Evolutionary conservation across 2,797 vertebrate species (phyloP).

Genomic region (Thamnophis elegans): DNA sequence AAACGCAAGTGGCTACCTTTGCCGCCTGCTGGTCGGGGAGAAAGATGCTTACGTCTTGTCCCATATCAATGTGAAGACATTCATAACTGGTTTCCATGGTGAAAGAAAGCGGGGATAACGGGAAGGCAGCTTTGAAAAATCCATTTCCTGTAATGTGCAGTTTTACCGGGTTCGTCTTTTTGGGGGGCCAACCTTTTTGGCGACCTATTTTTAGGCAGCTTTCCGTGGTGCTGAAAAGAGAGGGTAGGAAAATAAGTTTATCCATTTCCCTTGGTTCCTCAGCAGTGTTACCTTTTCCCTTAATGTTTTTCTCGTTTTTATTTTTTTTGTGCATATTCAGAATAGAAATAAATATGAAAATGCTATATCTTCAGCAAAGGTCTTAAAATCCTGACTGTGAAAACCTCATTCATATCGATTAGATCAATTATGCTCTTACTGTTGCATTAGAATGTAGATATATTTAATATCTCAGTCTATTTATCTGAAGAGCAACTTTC

Average conservation of each 20-base stretch:
- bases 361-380: no score
- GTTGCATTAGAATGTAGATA: neutral
- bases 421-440: neutral
- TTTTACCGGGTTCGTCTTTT: neutral
- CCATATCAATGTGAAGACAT: neutral
- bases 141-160: neutral
- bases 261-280: neutral
- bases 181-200: neutral
- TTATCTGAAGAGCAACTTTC: neutral
- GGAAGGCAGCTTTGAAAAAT: neutral
- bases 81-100: neutral
- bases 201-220: neutral
- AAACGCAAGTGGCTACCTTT: neutral
- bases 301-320: neutral
- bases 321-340: neutral
- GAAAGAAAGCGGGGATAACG: neutral
- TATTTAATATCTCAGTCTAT: neutral
- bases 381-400: neutral
- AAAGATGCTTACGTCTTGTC: neutral
- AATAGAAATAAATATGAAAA: neutral
- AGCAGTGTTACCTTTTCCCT: neutral
- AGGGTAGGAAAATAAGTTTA: neutral
- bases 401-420: neutral
- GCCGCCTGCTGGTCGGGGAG: neutral
- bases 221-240: constrained; percentile 8